Conservation (phyloP, 2,797 vertebrate genomes). For the Masticophis lateralis region DNA sequence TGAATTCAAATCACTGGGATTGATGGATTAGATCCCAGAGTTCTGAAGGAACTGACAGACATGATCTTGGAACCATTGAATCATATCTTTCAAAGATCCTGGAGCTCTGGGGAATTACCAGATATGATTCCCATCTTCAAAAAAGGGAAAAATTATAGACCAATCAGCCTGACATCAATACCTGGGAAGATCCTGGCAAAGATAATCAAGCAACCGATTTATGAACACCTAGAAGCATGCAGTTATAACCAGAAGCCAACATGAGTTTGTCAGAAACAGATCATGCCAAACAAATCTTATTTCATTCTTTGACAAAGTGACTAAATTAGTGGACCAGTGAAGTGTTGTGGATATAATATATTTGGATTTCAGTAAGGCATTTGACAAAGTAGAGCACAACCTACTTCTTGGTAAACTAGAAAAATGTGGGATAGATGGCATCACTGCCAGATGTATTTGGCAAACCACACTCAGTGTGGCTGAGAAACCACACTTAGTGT, state of each 20-base stretch:
- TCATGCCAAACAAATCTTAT: neutral
- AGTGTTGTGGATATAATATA: neutral
- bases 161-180: neutral
- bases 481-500: neutral
- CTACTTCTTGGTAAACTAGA: neutral
- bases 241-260: neutral
- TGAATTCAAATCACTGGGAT: neutral
- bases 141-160: neutral
- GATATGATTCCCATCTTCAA: neutral
- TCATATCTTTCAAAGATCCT: neutral
- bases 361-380: neutral
- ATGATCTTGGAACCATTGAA: neutral
- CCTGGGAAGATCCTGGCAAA: neutral
- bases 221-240: neutral
- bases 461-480: neutral
- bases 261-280: neutral
- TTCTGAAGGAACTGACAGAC: neutral
- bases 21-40: neutral
- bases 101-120: neutral
- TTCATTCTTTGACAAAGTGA: neutral
- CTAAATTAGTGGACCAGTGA: neutral
- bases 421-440: neutral
- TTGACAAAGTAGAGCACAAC: neutral
- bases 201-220: neutral
- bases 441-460: neutral